Conservation (phyloP, 2,113 vertebrate species). For the Protomyctophum bolini region DNA sequence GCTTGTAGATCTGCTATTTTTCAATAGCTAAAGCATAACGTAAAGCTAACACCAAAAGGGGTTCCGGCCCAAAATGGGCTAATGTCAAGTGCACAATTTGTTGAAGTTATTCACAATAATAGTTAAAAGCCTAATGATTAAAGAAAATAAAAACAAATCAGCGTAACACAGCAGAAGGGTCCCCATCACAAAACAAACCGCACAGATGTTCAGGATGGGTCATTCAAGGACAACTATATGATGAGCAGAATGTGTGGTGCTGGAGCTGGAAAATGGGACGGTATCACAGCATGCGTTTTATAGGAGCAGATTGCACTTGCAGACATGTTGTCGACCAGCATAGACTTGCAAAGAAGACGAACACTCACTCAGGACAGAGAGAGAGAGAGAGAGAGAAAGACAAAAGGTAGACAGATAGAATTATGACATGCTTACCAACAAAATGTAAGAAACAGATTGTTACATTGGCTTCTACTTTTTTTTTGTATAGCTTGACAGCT, state of each 20-base stretch:
- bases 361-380: slow-evolving; percentile 13
- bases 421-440: slow-evolving; percentile 28
- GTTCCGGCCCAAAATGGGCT: no score
- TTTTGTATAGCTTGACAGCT: slow-evolving; percentile 7
- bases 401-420: neutral
- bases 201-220: neutral
- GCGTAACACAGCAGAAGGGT: neutral
- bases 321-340: slow-evolving; percentile 23
- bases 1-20: no score
- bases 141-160: neutral
- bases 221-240: neutral
- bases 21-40: no score
- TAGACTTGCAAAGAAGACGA: slow-evolving; percentile 24
- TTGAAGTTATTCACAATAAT: neutral
- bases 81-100: neutral
- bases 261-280: neutral
- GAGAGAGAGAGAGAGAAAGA: slow-evolving; percentile 2
- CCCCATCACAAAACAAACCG: neutral
- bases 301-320: slow-evolving; percentile 7
- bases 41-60: no score
- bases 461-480: neutral
- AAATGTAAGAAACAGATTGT: slow-evolving; percentile 2
- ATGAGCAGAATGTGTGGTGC: neutral
- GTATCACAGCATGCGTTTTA: slow-evolving; percentile 11
- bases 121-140: neutral